Base-by-base conservation (phyloP, 2,113 vertebrate species). In the Gadus chalcogrammus region DNA sequence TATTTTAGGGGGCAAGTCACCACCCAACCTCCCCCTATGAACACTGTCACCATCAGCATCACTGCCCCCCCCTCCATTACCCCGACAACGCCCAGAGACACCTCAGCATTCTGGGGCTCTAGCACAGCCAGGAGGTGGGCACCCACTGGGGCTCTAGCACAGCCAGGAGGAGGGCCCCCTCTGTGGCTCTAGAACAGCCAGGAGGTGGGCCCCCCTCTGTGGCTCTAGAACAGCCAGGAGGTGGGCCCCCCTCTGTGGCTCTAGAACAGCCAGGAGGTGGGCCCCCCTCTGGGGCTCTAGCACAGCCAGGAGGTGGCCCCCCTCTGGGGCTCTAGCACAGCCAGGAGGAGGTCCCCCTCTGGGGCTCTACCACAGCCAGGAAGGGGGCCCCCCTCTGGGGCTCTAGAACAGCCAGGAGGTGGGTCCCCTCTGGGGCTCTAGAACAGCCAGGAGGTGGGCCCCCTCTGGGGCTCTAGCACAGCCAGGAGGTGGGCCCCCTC, bases 321-420 rank as follows among this genome's bases (percentile, higher is more conserved):
- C 22, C 22, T 24, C 22, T 31, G 38, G 52, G 35, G 71, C 61
- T 64, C 80, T 80, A 92, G 74, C 93, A 93, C 67, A 98, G 88
- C 97, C 97, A 99, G 67, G 95, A 93, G 11, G 94, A 95, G 24
- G 97, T 95, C 97, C 95, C 96, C 96, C n/a, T n/a, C n/a, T n/a
- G 97, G n/a, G 97, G 96, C 85, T 97, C 96, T 24, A 24, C 1
- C 22, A 24, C 22, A 24, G 22, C 22, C 22, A 24, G 22, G 22
- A 24, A 2, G 22, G 1, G 22, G 22, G 22, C n/a, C 22, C 22
- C 22, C 22, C 22, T 24, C 22, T 31, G 38, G 52, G 35, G 71
- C 61, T 64, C 80, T 80, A 92, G 75, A 93, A 93, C 67, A 98
- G 88, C 97, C 97, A 99, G 67, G 95, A 93, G 11, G 94, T 95